Conservation (phyloP, 2,888 invertebrate genomes). For the Rhabditoides inermis region DNA sequence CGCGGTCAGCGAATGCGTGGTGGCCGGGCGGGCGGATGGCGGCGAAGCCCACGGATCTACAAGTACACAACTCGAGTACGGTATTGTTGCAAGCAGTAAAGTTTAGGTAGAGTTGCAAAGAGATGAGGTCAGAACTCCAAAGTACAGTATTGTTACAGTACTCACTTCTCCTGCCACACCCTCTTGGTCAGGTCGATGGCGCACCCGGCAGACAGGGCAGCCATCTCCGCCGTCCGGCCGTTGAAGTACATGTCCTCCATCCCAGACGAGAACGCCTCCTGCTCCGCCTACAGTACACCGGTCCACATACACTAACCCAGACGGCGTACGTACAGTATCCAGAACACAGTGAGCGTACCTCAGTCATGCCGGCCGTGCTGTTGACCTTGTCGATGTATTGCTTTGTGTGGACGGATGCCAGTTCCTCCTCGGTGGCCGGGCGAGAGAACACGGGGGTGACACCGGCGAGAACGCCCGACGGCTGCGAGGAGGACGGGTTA, state of each 20-base stretch:
- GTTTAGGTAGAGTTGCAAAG: no score
- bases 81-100: background rate
- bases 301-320: background rate
- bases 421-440: constrained; percentile 18
- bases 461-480: constrained; percentile 2
- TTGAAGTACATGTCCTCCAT: constrained; percentile 49
- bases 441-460: constrained; percentile 15
- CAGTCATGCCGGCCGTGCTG: constrained; percentile 12
- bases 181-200: constrained; percentile 22
- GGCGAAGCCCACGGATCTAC: constrained; percentile 71
- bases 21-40: constrained; percentile 87
- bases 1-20: constrained; percentile 73
- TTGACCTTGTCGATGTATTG: constrained; percentile 26
- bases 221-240: constrained; percentile 25
- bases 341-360: constrained; percentile 2
- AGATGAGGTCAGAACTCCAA: background rate
- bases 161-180: constrained; percentile 16
- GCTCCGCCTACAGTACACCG: constrained; percentile 11
- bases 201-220: constrained; percentile 34
- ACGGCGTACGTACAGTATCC: background rate
- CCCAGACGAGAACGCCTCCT: constrained; percentile 24
- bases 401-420: constrained; percentile 24
- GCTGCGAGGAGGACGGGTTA: no score
- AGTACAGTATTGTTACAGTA: background rate
- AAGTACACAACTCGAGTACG: background rate